phyloP scores from a whole-genome alignment of 2,797 vertebrate genomes.

The Rhincodon typus region DNA sequence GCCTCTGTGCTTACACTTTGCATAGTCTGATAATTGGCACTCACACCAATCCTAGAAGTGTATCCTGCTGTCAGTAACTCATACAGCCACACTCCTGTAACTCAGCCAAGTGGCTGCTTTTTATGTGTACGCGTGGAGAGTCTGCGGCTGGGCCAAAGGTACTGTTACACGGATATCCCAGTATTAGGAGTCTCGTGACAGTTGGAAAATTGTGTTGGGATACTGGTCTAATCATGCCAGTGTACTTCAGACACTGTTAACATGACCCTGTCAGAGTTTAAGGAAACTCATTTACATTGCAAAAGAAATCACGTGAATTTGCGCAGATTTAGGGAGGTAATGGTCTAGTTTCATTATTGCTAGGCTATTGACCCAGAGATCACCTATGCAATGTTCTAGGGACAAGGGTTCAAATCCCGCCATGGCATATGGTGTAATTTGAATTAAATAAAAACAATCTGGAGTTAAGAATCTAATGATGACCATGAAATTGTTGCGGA shows the following conservation, averaged over 20 bases:
- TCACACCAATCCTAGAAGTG: neutral
- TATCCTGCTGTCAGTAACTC: slow-evolving; percentile 11
- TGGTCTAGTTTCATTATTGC: too few species aligned
- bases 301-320: neutral
- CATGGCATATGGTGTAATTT: too few species aligned
- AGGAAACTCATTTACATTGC: neutral
- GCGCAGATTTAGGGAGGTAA: neutral
- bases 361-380: too few species aligned
- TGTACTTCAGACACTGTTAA: neutral
- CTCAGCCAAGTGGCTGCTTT: neutral
- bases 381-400: too few species aligned
- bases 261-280: neutral
- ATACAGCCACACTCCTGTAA: neutral
- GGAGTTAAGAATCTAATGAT: too few species aligned
- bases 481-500: too few species aligned
- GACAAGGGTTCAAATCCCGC: too few species aligned
- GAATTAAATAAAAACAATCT: too few species aligned
- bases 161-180: neutral
- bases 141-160: neutral
- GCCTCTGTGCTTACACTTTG: neutral
- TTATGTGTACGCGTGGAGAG: neutral
- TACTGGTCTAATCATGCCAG: neutral
- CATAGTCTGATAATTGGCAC: slow-evolving; percentile 24
- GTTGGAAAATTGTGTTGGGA: neutral
- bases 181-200: neutral